Percentiles rank a stretch among this genome's conserved stretches.
Conservation (phyloP, 2,888 invertebrate genomes). For the Calameuta filiformis region DNA sequence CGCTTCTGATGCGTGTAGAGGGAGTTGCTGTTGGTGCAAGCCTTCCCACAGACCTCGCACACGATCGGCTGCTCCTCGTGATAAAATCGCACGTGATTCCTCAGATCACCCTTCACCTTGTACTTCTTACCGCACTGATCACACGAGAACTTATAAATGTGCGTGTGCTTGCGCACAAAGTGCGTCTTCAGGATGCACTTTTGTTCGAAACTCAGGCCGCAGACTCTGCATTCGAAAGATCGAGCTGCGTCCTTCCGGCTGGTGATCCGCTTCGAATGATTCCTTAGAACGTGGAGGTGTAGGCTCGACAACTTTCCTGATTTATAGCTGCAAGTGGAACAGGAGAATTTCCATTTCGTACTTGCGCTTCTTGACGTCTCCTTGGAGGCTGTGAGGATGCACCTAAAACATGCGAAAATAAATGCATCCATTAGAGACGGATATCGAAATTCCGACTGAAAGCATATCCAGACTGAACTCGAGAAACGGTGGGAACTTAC, state of each 20-base stretch:
- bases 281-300: no score
- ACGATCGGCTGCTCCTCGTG: constrained; percentile 36
- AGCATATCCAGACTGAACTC: no score
- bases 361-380: no score
- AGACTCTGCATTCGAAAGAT: constrained; percentile 16
- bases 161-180: constrained; percentile 30
- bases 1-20: constrained; percentile 19
- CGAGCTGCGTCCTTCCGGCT: neutral
- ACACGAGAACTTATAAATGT: constrained; percentile 35
- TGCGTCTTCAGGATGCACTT: constrained; percentile 15
- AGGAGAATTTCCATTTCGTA: no score
- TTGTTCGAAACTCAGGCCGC: constrained; percentile 10
- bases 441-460: no score
- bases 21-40: constrained; percentile 13
- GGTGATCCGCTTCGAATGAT: no score
- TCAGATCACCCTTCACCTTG: constrained; percentile 37
- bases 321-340: no score
- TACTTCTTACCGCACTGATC: constrained; percentile 34
- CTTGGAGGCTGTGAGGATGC: no score
- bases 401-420: no score
- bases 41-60: constrained; percentile 29
- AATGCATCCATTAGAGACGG: no score
- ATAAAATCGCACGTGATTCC: constrained; percentile 38
- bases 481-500: no score
- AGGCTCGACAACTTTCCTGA: no score